Base-by-base conservation (phyloP, 2,888 invertebrate genomes). In the Epinotia ramella region DNA sequence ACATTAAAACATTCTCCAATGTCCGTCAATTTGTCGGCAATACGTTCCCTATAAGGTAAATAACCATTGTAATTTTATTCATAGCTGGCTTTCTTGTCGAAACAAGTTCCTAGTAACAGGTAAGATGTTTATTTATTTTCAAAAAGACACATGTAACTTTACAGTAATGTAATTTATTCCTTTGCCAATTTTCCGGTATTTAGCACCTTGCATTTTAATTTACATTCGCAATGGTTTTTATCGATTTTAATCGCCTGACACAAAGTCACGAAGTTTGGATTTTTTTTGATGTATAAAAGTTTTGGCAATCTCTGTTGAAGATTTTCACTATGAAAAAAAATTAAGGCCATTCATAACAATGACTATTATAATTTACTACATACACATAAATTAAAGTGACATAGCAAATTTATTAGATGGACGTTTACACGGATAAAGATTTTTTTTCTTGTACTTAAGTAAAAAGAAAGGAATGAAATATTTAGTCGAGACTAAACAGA, bases 171-270 rank as follows among this genome's bases (percentile, higher is more conserved):
- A 40, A 40, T n/a, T n/a, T 18, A 40, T 6, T 18, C 3, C 11
- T 40, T 11, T 49, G 13, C 9, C 12, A 28, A 65, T 75, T 66
- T 71, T 67, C 13, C 16, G 57, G 56, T 71, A 56, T 76, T 76
- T 72, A 44, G 53, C 76, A 76, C 76, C 72, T 76, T 62, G 67
- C 67, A 72, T 72, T 71, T 76, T 62, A 76, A 67, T 62, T 67
- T 18, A 13, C 16, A 76, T 71, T 75, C 66, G 65, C 66, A 0
- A 62, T 70, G 66, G 62, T 76, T 62, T 72, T 76, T 76, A 76
- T 18, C 56, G 40, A 72, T 76, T 76, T 24, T 57, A 16, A 28
- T 44, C 60, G 72, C 66, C 18, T 70, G 60, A 59, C 40, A 28
- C 59, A 13, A 13, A 33, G 65, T 66, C 28, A 70, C 24, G 60